Conservation (phyloP, 2,113 vertebrate genomes). For the Engystomops pustulosus region DNA sequence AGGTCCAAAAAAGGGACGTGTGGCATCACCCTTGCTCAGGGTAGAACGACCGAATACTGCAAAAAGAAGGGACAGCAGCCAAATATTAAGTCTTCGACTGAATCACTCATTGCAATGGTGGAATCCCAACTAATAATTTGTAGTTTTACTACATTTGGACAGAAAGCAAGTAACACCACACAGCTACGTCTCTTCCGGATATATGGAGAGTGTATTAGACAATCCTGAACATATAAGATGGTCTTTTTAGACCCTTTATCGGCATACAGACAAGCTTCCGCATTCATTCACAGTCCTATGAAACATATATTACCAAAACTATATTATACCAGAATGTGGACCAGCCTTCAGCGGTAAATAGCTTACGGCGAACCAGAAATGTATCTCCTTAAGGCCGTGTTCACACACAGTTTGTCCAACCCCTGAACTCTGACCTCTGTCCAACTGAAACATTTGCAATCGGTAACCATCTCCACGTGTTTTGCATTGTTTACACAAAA, state of each 20-base stretch:
- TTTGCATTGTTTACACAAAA: too few relatives aligned
- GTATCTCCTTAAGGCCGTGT: too few relatives aligned
- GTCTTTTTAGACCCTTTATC: neutral
- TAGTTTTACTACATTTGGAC: neutral
- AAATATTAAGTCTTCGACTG: neutral
- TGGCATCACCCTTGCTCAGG: too few relatives aligned
- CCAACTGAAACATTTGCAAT: too few relatives aligned
- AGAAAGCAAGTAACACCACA: neutral
- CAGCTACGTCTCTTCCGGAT: neutral
- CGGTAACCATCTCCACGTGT: too few relatives aligned
- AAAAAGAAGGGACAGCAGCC: neutral
- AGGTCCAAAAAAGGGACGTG: too few relatives aligned
- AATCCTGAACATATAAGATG: neutral
- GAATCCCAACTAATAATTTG: neutral
- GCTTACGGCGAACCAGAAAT: too few relatives aligned
- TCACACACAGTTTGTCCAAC: too few relatives aligned
- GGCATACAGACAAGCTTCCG: too few relatives aligned
- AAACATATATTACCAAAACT: neutral
- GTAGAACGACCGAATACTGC: constrained; percentile 5
- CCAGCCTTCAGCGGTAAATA: too few relatives aligned
- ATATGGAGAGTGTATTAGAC: neutral
- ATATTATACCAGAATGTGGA: too few relatives aligned
- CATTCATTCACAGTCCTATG: neutral
- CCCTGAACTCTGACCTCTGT: too few relatives aligned
- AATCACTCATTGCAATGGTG: neutral